Evolutionary conservation across 2,797 vertebrate species (phyloP).

Genomic region (Sylvia borin): DNA sequence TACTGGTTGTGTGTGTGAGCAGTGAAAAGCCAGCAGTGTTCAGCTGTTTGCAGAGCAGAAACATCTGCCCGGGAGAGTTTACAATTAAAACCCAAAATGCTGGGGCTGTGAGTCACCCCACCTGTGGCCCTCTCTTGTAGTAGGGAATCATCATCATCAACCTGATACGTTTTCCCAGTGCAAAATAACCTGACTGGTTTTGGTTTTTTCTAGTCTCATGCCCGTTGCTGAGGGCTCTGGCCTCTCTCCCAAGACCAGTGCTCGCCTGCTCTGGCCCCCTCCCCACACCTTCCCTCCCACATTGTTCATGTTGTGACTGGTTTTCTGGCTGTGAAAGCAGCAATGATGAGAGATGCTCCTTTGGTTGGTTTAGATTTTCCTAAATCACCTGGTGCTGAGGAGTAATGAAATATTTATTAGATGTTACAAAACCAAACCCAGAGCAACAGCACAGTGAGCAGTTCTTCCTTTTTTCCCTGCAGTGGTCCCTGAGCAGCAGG

Average conservation of each 20-base stretch:
- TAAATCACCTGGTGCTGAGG: conserved; percentile 50
- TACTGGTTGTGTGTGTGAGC: not conserved
- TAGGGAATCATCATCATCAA: not conserved
- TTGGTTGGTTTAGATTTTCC: conserved; percentile 31
- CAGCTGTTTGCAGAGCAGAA: not conserved
- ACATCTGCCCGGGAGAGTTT: not conserved
- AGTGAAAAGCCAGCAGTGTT: not conserved
- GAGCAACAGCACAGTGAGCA: conserved; percentile 26
- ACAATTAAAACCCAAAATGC: not conserved
- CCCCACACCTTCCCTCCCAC: not conserved
- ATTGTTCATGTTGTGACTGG: accelerated
- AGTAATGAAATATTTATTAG: conserved; percentile 68
- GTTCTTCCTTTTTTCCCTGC: conserved; percentile 20
- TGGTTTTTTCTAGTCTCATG: not conserved
- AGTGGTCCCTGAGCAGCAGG: not conserved
- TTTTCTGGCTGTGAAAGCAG: not conserved
- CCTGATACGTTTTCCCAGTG: not conserved
- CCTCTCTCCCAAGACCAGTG: accelerated
- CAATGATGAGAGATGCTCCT: not conserved
- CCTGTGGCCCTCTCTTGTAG: accelerated
- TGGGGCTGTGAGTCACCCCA: not conserved
- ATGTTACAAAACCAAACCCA: conserved; percentile 61
- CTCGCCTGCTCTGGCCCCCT: accelerated
- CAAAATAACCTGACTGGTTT: not conserved
- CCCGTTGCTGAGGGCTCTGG: not conserved